Conservation (phyloP, 2,888 invertebrate species). For the Tanytarsus gracilentus region DNA sequence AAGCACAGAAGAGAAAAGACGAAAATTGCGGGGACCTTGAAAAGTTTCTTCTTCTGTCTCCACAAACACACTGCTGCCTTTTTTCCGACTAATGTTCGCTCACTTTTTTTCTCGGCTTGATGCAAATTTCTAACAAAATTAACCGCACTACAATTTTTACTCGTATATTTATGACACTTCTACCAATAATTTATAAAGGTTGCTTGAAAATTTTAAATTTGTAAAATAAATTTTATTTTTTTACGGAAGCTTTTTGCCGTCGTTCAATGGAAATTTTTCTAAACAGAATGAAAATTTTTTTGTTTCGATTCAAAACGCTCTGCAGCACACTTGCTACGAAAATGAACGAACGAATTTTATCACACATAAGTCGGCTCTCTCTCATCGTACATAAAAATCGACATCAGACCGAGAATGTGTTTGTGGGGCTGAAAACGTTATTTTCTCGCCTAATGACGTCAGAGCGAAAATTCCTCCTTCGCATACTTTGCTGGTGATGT, state of each 20-base stretch:
- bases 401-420: no score
- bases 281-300: neutral
- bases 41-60: conserved; percentile 6
- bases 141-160: neutral
- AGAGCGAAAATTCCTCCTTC: neutral
- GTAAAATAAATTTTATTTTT: no score
- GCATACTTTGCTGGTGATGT: neutral
- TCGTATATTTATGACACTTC: neutral
- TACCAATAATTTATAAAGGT: no score
- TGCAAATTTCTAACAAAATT: neutral
- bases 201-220: no score
- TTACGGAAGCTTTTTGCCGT: no score
- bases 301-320: neutral
- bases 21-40: conserved; percentile 4
- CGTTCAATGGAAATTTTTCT: neutral
- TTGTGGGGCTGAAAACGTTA: neutral
- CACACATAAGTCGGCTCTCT: no score
- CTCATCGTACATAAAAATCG: no score
- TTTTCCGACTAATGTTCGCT: neutral
- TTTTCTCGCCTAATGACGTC: neutral
- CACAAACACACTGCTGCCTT: no score
- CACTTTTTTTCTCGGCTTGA: neutral
- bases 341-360: no score
- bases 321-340: no score
- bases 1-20: conserved; percentile 1